These are phyloP conservation scores for Neodiprion pinetum DNA, from an alignment of 1,140 invertebrate genomes.

Conservation along the genomic window DNA sequence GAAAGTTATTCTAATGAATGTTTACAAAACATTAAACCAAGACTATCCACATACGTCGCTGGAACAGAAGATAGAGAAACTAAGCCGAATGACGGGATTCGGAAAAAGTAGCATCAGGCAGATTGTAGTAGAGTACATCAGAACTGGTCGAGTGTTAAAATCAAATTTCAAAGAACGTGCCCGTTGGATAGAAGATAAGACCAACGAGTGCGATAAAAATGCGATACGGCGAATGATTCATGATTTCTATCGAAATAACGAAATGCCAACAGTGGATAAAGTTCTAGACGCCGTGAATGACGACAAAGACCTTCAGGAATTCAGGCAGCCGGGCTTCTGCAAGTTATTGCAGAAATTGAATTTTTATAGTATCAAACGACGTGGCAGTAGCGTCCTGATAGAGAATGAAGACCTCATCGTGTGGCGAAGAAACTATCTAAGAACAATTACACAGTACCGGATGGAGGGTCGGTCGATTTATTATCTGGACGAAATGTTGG, in stretches of 20 bases:
- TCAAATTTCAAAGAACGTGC: not conserved
- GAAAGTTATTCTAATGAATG: not conserved
- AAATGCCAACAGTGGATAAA: not conserved
- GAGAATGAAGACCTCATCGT: slow-evolving; percentile 1
- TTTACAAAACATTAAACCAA: not conserved
- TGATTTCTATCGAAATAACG: not conserved
- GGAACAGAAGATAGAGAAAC: not conserved
- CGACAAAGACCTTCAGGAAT: not conserved
- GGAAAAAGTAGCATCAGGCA: not conserved
- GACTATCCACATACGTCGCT: not conserved
- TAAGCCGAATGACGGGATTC: not conserved
- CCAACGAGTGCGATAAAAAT: not conserved
- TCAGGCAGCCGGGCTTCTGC: slow-evolving; percentile 18
- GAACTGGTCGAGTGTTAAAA: not conserved
- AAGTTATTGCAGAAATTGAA: slow-evolving; percentile 11
- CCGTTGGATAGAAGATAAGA: not conserved
- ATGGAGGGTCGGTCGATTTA: slow-evolving; percentile 7
- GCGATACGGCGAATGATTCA: not conserved
- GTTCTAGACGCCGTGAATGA: not conserved
- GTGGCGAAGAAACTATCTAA: slow-evolving; percentile 9
- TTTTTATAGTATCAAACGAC: not conserved
- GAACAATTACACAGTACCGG: slow-evolving; percentile 6
- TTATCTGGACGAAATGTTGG: slow-evolving; percentile 15
- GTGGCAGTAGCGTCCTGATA: slow-evolving; percentile 5
- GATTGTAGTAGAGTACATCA: not conserved